These are phyloP conservation scores for Ylistrum balloti DNA, from an alignment of 1,140 invertebrate species.

Conservation along the genomic window DNA sequence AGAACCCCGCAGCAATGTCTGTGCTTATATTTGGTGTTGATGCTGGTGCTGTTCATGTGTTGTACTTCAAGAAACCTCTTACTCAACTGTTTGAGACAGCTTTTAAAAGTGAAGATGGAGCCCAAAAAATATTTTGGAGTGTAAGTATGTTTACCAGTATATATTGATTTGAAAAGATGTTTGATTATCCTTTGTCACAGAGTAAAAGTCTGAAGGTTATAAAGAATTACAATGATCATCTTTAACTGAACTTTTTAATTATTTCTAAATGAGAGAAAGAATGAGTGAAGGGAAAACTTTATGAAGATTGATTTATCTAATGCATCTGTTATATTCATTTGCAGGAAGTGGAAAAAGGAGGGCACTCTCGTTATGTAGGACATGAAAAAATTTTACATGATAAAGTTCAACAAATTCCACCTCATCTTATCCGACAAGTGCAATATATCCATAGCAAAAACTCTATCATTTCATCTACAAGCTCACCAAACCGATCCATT, in stretches of 20 bases:
- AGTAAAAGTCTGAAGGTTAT: too few species aligned
- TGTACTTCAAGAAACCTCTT: slow-evolving; percentile 80
- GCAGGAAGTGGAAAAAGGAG: slow-evolving; percentile 56
- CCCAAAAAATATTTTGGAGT: slow-evolving; percentile 79
- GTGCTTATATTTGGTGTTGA: slow-evolving; percentile 80
- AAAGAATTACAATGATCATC: too few species aligned
- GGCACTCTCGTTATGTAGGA: slow-evolving; percentile 42
- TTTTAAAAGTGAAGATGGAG: slow-evolving; percentile 77
- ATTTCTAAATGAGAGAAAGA: too few species aligned
- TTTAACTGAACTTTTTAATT: too few species aligned
- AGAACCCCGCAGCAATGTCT: slow-evolving; percentile 76
- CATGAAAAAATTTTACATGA: slow-evolving; percentile 61
- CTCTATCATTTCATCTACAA: slow-evolving; percentile 78
- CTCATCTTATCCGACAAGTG: slow-evolving; percentile 78
- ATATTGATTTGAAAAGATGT: too few species aligned
- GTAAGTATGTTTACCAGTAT: slow-evolving; percentile 63
- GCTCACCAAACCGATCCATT: slow-evolving; percentile 75
- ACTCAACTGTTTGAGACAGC: slow-evolving; percentile 79
- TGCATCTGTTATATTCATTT: slow-evolving; percentile 4
- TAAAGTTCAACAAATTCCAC: slow-evolving; percentile 64
- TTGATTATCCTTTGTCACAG: too few species aligned
- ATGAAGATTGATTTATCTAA: background rate
- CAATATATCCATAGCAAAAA: slow-evolving; percentile 79
- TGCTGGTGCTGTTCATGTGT: slow-evolving; percentile 77
- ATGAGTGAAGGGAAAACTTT: too few species aligned